Percentiles rank a stretch among this genome's conserved stretches.
These are phyloP conservation scores for Cheilosia pagana DNA, from an alignment of 2,888 invertebrate genomes.

Conservation along the genomic window DNA sequence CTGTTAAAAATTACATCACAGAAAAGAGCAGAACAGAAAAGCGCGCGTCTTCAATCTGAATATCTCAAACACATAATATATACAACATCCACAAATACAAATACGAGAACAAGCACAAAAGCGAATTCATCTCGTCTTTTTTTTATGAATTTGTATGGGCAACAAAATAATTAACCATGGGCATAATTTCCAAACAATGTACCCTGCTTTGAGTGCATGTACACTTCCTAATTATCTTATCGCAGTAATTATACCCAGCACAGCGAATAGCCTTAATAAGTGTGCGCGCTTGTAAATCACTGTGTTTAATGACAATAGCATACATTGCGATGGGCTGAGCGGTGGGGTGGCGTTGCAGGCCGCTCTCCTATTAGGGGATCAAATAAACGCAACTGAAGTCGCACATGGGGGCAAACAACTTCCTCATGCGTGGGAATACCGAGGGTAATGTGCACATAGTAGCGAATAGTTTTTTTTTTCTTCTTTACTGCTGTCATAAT, in stretches of 20 bases:
- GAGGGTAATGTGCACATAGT: constrained; percentile 32
- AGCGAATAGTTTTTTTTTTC: neutral
- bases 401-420: constrained; percentile 42
- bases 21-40: constrained; percentile 39
- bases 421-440: constrained; percentile 54
- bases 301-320: constrained; percentile 11
- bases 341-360: neutral
- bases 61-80: constrained; percentile 20
- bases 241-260: constrained; percentile 66
- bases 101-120: constrained; percentile 30
- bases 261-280: constrained; percentile 52
- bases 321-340: constrained; percentile 12
- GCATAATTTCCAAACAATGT: constrained; percentile 63
- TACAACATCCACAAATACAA: neutral
- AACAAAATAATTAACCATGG: constrained; percentile 71
- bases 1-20: constrained; percentile 65
- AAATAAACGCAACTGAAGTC: constrained; percentile 20
- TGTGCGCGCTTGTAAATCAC: constrained; percentile 28
- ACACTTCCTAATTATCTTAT: constrained; percentile 75
- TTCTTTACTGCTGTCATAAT: neutral
- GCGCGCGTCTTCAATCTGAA: constrained; percentile 35
- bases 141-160: constrained; percentile 47
- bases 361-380: neutral
- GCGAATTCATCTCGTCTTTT: constrained; percentile 42
- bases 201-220: constrained; percentile 70